These are phyloP conservation scores for Fopius arisanus DNA, from an alignment of 1,140 invertebrate species.

Conservation along the genomic window DNA sequence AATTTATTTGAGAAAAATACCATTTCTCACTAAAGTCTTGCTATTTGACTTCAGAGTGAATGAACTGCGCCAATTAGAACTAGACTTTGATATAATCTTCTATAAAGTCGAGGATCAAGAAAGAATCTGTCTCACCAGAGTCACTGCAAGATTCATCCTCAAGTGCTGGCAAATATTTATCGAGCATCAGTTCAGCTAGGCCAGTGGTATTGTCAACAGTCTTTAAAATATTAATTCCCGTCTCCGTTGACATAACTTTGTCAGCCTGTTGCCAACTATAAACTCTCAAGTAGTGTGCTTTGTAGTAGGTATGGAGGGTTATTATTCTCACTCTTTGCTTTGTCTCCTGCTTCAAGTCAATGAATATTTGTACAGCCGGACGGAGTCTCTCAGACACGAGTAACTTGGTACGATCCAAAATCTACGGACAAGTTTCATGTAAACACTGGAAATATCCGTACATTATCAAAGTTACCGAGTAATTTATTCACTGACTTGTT, in stretches of 20 bases:
- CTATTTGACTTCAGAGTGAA: background rate
- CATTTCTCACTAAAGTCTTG: too few species aligned
- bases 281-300: constrained; percentile 51
- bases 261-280: constrained; percentile 57
- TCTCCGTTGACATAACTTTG: constrained; percentile 54
- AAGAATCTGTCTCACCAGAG: constrained; percentile 36
- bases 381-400: constrained; percentile 45
- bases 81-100: too few species aligned
- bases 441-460: background rate
- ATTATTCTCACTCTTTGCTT: constrained; percentile 50
- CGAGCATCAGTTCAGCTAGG: constrained; percentile 48
- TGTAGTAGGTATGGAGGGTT: constrained; percentile 51
- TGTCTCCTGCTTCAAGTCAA: constrained; percentile 50
- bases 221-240: constrained; percentile 53
- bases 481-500: constrained; percentile 39
- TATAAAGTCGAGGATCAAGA: too few species aligned
- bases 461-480: too few species aligned
- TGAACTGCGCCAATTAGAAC: too few species aligned
- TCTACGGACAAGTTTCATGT: constrained; percentile 37
- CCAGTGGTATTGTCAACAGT: constrained; percentile 51
- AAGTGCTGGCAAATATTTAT: constrained; percentile 50
- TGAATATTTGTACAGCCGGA: constrained; percentile 50
- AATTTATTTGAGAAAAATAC: background rate
- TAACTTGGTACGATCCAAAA: constrained; percentile 48
- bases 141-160: constrained; percentile 43